Conservation (phyloP, 2,888 invertebrate genomes). For the Rhamphomyia laevipes region DNA sequence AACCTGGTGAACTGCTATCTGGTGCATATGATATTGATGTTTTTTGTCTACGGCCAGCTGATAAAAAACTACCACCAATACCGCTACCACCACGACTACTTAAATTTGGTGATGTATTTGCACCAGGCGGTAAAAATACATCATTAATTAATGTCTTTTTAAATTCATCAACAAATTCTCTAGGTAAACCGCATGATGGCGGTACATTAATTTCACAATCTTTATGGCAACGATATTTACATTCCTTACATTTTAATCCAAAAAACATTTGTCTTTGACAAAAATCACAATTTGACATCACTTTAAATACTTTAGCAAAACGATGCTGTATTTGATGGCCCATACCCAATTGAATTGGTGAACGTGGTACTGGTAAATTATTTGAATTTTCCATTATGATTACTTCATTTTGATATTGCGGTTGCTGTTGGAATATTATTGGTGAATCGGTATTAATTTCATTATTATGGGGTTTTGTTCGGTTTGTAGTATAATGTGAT, state of each 20-base stretch:
- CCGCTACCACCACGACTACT: constrained; percentile 22
- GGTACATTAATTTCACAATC: constrained; percentile 87
- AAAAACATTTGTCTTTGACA: constrained; percentile 83
- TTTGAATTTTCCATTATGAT: constrained; percentile 29
- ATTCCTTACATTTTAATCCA: constrained; percentile 84
- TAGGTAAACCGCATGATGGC: constrained; percentile 84
- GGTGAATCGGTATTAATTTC: neutral
- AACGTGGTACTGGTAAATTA: constrained; percentile 42
- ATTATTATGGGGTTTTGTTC: neutral
- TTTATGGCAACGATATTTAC: constrained; percentile 66
- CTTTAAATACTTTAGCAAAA: constrained; percentile 77
- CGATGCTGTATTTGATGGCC: constrained; percentile 83
- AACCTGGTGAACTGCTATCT: constrained; percentile 86
- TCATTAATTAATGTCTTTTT: constrained; percentile 56
- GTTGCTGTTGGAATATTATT: constrained; percentile 1
- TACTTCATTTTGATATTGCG: constrained; percentile 24
- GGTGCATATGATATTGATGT: constrained; percentile 38
- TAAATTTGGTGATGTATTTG: constrained; percentile 33
- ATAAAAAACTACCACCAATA: constrained; percentile 13
- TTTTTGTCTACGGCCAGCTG: constrained; percentile 18
- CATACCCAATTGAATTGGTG: constrained; percentile 72
- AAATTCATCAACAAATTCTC: constrained; percentile 71
- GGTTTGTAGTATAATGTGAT: too few relatives aligned
- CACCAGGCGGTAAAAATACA: constrained; percentile 22
- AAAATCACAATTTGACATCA: constrained; percentile 80